A percentile compares a stretch with the other conserved stretches of the same genome.
Conservation (phyloP, 2,113 vertebrate genomes). For the Bothrops jararaca region DNA sequence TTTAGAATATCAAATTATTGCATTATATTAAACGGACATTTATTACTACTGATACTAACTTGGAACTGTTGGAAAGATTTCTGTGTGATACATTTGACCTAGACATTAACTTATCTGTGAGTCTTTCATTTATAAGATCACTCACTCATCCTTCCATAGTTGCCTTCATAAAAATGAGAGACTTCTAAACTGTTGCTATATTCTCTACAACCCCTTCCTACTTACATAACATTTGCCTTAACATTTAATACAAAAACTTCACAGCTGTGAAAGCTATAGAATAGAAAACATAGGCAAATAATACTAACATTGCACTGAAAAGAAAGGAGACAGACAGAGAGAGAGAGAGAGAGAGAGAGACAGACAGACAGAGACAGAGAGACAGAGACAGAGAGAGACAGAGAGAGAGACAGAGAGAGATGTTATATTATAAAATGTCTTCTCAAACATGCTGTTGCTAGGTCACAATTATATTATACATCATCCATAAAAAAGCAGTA, state of each 20-base stretch:
- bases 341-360: conserved; percentile 14
- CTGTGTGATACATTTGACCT: conserved; percentile 33
- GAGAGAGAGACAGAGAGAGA: conserved; percentile 26
- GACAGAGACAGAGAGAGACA: background rate
- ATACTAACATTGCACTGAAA: conserved; percentile 30
- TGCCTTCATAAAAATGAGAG: conserved; percentile 30
- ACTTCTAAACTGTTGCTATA: conserved; percentile 27
- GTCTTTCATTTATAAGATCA: conserved; percentile 37
- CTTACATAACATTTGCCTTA: conserved; percentile 30
- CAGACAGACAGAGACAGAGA: conserved; percentile 45
- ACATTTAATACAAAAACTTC: conserved; percentile 31
- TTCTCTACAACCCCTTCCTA: conserved; percentile 28
- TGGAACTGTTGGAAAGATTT: conserved; percentile 36
- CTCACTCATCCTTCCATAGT: background rate
- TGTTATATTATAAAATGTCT: conserved; percentile 27
- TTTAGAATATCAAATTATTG: conserved; percentile 19
- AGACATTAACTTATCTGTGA: conserved; percentile 27
- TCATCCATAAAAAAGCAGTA: conserved; percentile 29
- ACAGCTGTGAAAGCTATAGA: conserved; percentile 30
- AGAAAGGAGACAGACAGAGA: conserved; percentile 37
- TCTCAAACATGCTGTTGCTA: conserved; percentile 40
- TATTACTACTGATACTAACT: conserved; percentile 15
- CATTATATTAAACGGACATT: conserved; percentile 20
- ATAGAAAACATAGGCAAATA: background rate
- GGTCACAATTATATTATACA: conserved; percentile 30